Evolutionary conservation across 2,113 vertebrate genomes (phyloP).

Genomic region (Myotis yumanensis): DNA sequence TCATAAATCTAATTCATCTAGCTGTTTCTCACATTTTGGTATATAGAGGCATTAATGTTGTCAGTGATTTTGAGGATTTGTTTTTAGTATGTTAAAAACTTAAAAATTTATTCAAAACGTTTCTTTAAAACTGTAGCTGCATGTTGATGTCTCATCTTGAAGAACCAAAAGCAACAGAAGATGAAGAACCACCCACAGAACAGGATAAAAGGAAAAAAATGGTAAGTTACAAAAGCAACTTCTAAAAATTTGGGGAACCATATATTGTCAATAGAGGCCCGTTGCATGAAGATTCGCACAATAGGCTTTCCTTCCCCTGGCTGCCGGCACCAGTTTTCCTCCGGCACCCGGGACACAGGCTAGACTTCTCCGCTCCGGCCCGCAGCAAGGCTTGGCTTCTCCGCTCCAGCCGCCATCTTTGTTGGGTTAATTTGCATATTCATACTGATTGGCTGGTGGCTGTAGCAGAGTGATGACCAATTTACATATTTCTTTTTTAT

Average conservation of each 20-base stretch:
- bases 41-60: not conserved
- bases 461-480: too few relatives aligned
- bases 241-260: slow-evolving; percentile 3
- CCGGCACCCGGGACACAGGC: too few relatives aligned
- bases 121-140: slow-evolving; percentile 85
- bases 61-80: not conserved
- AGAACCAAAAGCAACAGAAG: slow-evolving; percentile 92
- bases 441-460: too few relatives aligned
- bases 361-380: too few relatives aligned
- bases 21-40: not conserved
- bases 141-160: slow-evolving; percentile 96
- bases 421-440: too few relatives aligned
- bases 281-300: too few relatives aligned
- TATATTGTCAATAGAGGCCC: not conserved
- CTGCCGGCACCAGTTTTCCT: too few relatives aligned
- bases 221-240: slow-evolving; percentile 82
- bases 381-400: too few relatives aligned
- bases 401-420: too few relatives aligned
- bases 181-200: slow-evolving; percentile 94
- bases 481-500: too few relatives aligned
- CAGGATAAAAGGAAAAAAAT: slow-evolving; percentile 98
- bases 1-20: not conserved
- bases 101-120: slow-evolving; percentile 33
- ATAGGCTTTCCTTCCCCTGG: too few relatives aligned
- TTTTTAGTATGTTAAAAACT: slow-evolving; percentile 3